Base-by-base conservation (phyloP, 2,888 invertebrate genomes). In the Harmothoe impar region DNA sequence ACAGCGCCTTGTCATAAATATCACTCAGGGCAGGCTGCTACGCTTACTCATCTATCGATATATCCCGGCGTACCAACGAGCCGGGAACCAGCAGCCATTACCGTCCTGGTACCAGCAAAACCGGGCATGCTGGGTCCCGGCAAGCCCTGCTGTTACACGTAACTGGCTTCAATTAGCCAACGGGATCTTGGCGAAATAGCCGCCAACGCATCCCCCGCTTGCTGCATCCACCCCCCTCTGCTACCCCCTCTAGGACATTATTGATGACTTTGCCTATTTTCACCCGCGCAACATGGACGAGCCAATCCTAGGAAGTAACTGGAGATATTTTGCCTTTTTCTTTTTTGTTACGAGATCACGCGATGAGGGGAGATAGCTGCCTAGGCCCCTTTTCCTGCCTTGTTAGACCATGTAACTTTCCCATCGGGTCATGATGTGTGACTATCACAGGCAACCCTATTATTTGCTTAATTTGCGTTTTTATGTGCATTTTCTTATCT, bases 141-240 rank as follows among this genome's bases (percentile, higher is more conserved):
- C 62, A n/a, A 62, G 62, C 62, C 23, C 62, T 43, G 15, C 62
- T 20, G 62, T 62, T 62, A 62, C 62, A 20, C 20, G 62, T 62
- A 62, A 62, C 62, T 62, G 62, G 62, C 62, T 5, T 3, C 62
- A 62, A 62, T 62, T 62, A 62, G 62, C 62, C n/a, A 3, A 62
- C 20, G 62, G 62, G 62, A 62, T 62, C 62, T 62, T 62, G 62
- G 20, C 62, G 62, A 62, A 62, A 62, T 62, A 62, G 62, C 62
- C 15, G 62, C 62, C 62, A n/a, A 62, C 62, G 12, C 62, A 62
- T 62, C 62, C 20, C 62, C 23, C n/a, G 7, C 62, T 43, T 10
- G 3, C 43, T 43, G 5, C 43, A 43, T 43, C 43, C 10, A 43
- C 5, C 43, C 3, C 10, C 10, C 43, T 43, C 43, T 43, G 5